phyloP scores from a whole-genome alignment of 2,888 invertebrate genomes.

The Metallyticus violacea region DNA sequence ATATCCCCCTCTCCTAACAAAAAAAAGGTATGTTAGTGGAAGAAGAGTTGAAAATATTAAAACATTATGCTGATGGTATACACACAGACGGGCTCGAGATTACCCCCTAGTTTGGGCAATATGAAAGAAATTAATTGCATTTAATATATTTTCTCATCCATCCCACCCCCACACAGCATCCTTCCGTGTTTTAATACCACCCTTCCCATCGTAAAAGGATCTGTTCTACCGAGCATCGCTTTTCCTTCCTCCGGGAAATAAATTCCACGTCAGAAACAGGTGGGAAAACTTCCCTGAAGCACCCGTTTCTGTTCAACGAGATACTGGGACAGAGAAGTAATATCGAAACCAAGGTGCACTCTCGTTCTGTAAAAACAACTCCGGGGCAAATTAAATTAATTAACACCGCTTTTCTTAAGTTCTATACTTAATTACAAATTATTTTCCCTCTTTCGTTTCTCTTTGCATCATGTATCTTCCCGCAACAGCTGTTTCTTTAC shows the following conservation, averaged over 20 bases:
- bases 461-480: neutral
- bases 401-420: constrained; percentile 30
- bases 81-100: neutral
- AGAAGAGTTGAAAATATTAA: constrained; percentile 26
- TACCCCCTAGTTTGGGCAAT: neutral
- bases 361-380: constrained; percentile 24
- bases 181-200: neutral
- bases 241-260: constrained; percentile 11
- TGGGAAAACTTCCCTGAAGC: constrained; percentile 1
- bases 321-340: neutral
- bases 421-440: constrained; percentile 33
- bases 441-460: constrained; percentile 8
- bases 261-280: constrained; percentile 23
- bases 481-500: neutral
- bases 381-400: constrained; percentile 30
- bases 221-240: neutral
- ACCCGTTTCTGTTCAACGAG: neutral
- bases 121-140: constrained; percentile 30
- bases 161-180: neutral
- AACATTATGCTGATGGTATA: constrained; percentile 29
- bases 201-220: constrained; percentile 12
- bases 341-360: neutral
- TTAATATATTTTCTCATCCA: constrained; percentile 21
- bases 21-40: neutral
- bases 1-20: neutral